Conservation (phyloP, 2,113 vertebrate genomes). For the Microcebus griseorufus region DNA sequence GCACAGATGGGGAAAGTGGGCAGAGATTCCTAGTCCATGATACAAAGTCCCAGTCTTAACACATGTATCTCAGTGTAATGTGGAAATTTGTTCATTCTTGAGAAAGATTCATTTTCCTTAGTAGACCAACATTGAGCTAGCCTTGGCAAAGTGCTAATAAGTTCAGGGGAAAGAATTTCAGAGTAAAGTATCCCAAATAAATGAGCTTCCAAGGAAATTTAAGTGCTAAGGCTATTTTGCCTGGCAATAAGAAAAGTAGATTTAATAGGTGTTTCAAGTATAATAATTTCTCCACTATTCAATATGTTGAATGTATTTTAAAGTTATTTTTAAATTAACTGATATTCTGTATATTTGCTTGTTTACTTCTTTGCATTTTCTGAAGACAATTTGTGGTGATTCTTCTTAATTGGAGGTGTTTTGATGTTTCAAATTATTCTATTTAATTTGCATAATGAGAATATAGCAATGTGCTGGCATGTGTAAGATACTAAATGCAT, state of each 20-base stretch:
- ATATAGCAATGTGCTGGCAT: neutral
- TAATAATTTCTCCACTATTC: neutral
- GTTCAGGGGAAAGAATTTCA: neutral
- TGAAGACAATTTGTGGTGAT: neutral
- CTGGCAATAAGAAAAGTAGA: neutral
- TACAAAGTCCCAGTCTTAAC: neutral
- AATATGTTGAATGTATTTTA: neutral
- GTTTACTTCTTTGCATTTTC: neutral
- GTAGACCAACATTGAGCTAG: neutral
- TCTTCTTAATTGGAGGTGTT: neutral
- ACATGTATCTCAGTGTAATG: neutral
- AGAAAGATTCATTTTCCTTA: neutral
- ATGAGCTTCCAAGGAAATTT: neutral
- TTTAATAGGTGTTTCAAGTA: neutral
- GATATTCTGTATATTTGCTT: neutral
- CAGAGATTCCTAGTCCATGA: neutral
- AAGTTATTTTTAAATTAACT: neutral
- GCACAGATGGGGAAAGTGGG: neutral
- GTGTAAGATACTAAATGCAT: neutral
- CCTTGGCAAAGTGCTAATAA: neutral
- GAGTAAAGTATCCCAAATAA: neutral
- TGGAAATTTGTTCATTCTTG: neutral
- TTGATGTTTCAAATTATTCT: conserved; percentile 10
- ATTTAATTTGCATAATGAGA: neutral
- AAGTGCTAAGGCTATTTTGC: neutral